Percentiles rank a stretch among this genome's conserved stretches.
Conservation (phyloP, 2,888 invertebrate genomes). For the Anarsia innoxiella region DNA sequence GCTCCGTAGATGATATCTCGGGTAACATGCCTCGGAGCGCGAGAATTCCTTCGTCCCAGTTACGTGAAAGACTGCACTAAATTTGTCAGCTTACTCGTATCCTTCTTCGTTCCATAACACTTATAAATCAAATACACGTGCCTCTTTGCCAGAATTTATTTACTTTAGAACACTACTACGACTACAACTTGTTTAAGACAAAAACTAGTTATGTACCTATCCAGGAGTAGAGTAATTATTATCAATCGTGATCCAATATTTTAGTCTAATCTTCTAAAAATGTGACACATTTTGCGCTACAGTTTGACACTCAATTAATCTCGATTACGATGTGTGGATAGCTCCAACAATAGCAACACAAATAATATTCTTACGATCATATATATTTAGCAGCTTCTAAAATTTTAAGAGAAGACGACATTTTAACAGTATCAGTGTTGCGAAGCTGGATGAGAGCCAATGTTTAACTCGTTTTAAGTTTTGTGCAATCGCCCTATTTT, state of each 20-base stretch:
- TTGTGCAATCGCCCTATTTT: constrained; percentile 75
- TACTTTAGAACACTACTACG: too few species aligned
- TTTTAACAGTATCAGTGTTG: constrained; percentile 59
- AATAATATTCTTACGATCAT: constrained; percentile 17
- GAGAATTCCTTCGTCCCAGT: constrained; percentile 38
- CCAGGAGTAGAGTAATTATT: too few species aligned
- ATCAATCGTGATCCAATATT: too few species aligned
- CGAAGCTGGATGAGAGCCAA: constrained; percentile 62
- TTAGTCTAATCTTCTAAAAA: too few species aligned
- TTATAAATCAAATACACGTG: too few species aligned
- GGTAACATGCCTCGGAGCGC: constrained; percentile 47
- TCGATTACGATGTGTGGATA: constrained; percentile 9
- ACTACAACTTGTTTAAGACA: too few species aligned
- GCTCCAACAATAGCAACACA: constrained; percentile 17
- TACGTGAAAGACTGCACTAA: constrained; percentile 41
- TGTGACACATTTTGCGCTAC: constrained; percentile 3
- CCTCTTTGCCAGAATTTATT: too few species aligned
- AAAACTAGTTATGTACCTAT: too few species aligned
- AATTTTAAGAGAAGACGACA: constrained; percentile 42
- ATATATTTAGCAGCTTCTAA: constrained; percentile 31
- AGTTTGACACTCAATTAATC: constrained; percentile 10
- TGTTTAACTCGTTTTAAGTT: constrained; percentile 57
- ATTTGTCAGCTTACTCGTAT: constrained; percentile 2
- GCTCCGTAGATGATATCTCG: constrained; percentile 39
- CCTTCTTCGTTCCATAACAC: too few species aligned